Percentiles rank a stretch among this genome's conserved stretches.
Evolutionary conservation across 64 coral and sea anemone genomes (phyloP).

Genomic region (Hydrozoanthus tunicans): DNA sequence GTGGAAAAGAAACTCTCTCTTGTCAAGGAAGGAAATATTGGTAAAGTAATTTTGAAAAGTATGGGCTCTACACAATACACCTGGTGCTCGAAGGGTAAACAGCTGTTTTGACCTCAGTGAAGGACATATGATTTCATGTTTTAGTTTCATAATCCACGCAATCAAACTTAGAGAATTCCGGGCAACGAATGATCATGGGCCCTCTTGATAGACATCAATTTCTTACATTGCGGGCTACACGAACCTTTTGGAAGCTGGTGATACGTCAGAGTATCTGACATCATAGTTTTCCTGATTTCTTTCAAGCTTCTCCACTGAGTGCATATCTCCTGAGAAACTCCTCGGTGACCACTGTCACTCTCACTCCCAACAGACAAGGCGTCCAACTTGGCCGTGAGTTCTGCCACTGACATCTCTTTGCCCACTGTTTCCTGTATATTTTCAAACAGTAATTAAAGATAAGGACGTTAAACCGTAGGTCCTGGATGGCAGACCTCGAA

Average conservation of each 20-base stretch:
- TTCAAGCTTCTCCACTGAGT: conserved; percentile 30
- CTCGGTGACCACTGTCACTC: no score
- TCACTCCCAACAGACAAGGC: conserved; percentile 5
- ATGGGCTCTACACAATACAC: no score
- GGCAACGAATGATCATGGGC: not conserved
- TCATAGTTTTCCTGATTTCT: conserved; percentile 34
- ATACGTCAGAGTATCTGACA: not conserved
- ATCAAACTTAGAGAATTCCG: no score
- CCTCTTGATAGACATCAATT: not conserved
- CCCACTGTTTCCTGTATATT: not conserved
- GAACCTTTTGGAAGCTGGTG: conserved; percentile 39
- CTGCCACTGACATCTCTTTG: not conserved
- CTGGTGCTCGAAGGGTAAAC: no score
- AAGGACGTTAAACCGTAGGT: no score
- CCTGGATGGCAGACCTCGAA: no score
- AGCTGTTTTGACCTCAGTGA: no score
- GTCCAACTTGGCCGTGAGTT: conserved; percentile 6
- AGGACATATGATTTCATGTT: no score
- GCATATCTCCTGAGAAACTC: not conserved
- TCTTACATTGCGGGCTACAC: not conserved
- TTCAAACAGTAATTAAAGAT: not conserved
- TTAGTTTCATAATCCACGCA: no score
- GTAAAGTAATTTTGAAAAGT: no score
- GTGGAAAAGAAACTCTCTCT: no score
- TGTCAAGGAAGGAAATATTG: no score